Base-by-base conservation (phyloP, 2,888 invertebrate species). In the Ectemnius continuus region DNA sequence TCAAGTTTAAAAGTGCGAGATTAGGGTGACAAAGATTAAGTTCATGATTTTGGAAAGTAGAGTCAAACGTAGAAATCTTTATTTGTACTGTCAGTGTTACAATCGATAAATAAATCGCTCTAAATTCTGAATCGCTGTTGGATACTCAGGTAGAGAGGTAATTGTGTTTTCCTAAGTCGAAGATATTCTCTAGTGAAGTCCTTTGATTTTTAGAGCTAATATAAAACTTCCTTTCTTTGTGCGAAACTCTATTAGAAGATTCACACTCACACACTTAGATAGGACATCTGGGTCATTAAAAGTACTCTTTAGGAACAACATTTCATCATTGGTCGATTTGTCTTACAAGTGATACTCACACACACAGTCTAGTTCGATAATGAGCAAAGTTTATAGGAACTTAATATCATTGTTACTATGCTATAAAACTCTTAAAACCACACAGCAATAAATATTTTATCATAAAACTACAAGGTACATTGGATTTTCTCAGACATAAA, bases 331-430 rank as follows among this genome's bases (percentile, higher is more conserved):
- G 46, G 59, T 70, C 20, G 60, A n/a, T 67, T 67, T 59, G 64
- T 72, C 67, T 78, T 67, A 73, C 28, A 61, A 8, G 36, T 73
- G 75, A 14, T 69, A 64, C 71, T 69, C 57, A 67, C 65, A 56
- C 48, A 58, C 36, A 36, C 36, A 11, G 36, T 36, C 36, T 6
- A 36, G 20, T 63, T 71, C 71, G 52, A 16, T 52, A 36, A 52
- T 78, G 81, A 80, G 81, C 78, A 78, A 52, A 78, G 56, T 70
- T 11, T 36, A 60, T 81, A 83, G 75, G 78, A 85, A 83, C 82
- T 80, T 77, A 70, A 68, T 70, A 62, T 63, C 66, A 71, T 69
- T 8, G 60, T 74, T 16, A 28, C 80, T 47, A 62, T 61, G 45
- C 60, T 56, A 67, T 48, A 61, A 60, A 70, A 61, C 58, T 23